phyloP scores from a whole-genome alignment of 1,140 invertebrate species.

The Diuraphis noxia region DNA sequence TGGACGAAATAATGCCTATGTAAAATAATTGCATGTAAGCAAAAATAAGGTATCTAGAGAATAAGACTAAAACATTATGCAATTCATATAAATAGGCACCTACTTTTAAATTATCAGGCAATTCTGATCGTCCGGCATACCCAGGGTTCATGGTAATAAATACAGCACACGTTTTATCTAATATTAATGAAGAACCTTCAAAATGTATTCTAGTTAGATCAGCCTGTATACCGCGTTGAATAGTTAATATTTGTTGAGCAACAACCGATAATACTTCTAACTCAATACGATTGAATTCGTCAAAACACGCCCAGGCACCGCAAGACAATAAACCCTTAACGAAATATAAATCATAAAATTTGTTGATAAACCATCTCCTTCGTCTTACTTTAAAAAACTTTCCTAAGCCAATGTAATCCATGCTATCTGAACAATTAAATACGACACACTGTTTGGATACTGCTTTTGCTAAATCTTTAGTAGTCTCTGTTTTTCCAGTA shows the following conservation, averaged over 20 bases:
- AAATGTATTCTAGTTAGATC: constrained; percentile 76
- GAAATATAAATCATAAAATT: constrained; percentile 26
- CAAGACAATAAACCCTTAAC: constrained; percentile 84
- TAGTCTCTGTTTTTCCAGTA: constrained; percentile 95
- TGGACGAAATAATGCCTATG: constrained; percentile 84
- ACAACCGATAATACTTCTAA: constrained; percentile 89
- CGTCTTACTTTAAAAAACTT: constrained; percentile 87
- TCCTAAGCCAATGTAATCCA: constrained; percentile 90
- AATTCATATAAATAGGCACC: background rate
- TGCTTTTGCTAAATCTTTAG: constrained; percentile 94
- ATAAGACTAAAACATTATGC: too few relatives aligned
- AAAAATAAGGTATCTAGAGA: background rate
- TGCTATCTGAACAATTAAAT: constrained; percentile 92
- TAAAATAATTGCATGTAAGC: background rate
- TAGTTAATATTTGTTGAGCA: constrained; percentile 81
- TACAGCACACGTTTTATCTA: constrained; percentile 90
- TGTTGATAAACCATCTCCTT: background rate
- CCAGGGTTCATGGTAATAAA: constrained; percentile 98
- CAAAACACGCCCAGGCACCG: constrained; percentile 96
- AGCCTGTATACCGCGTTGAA: constrained; percentile 78
- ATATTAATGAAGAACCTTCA: constrained; percentile 83
- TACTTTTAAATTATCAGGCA: constrained; percentile 93
- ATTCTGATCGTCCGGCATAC: constrained; percentile 86
- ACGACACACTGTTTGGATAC: constrained; percentile 96
- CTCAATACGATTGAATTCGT: constrained; percentile 90